Percentiles rank a stretch among this genome's conserved stretches.
These are phyloP conservation scores for Brachionus koreanus DNA, from an alignment of 1,140 invertebrate species.

Conservation along the genomic window DNA sequence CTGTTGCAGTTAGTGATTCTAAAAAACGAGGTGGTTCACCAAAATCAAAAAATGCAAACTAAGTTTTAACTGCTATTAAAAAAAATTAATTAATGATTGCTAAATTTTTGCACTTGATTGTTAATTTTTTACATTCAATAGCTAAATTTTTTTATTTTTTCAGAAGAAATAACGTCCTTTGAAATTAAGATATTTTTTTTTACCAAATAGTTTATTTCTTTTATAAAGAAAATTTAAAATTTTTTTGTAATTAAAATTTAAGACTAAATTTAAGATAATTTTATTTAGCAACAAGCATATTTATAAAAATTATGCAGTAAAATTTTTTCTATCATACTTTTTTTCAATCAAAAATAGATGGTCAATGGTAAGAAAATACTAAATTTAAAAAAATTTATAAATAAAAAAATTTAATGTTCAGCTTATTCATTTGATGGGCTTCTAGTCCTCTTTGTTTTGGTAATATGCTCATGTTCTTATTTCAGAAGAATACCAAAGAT, in stretches of 20 bases:
- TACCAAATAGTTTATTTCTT: too few species aligned
- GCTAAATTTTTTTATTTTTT: too few species aligned
- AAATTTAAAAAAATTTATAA: neutral
- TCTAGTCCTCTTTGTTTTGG: slow-evolving; percentile 53
- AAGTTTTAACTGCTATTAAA: too few species aligned
- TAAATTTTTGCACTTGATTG: too few species aligned
- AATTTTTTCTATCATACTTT: neutral
- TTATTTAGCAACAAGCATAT: neutral
- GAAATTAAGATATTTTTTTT: too few species aligned
- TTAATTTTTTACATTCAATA: too few species aligned
- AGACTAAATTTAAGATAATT: neutral
- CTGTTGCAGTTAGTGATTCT: too few species aligned
- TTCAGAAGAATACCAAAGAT: slow-evolving; percentile 55
- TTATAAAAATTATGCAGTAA: neutral
- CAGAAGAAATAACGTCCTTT: too few species aligned
- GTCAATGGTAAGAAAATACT: neutral
- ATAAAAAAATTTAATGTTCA: slow-evolving; percentile 35
- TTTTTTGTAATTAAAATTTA: neutral
- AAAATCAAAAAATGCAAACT: too few species aligned
- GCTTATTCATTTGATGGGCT: slow-evolving; percentile 59
- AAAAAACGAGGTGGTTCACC: too few species aligned
- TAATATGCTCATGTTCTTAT: slow-evolving; percentile 58
- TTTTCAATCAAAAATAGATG: neutral
- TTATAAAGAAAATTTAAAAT: too few species aligned
- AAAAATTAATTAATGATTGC: too few species aligned